Evolutionary conservation across 2,113 vertebrate genomes (phyloP).

Genomic region (Callionymus lyra): DNA sequence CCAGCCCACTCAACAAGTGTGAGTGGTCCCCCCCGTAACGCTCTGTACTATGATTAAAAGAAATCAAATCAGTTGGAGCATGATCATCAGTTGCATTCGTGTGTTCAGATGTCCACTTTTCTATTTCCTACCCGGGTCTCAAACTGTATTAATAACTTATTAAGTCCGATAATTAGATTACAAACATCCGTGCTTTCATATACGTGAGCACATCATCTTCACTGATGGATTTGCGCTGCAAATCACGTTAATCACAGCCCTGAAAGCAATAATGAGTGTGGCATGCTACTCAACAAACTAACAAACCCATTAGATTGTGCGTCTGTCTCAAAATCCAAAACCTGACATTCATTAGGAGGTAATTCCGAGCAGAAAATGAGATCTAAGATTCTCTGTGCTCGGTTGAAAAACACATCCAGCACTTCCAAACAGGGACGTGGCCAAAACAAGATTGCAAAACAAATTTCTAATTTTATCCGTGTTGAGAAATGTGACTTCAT

Average conservation of each 20-base stretch:
- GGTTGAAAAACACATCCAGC: conserved; percentile 11
- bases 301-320: conserved; percentile 64
- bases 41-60: conserved; percentile 43
- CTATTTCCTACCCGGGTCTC: conserved; percentile 44
- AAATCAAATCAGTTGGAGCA: conserved; percentile 51
- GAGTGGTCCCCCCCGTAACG: conserved; percentile 31
- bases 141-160: conserved; percentile 67
- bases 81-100: conserved; percentile 37
- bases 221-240: conserved; percentile 59
- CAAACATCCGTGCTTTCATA: conserved; percentile 51
- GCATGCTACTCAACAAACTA: conserved; percentile 64
- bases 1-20: no score
- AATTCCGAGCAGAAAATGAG: conserved; percentile 69
- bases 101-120: conserved; percentile 46
- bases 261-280: conserved; percentile 63
- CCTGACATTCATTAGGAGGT: conserved; percentile 66
- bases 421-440: conserved; percentile 11
- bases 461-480: conserved; percentile 47
- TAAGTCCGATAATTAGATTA: conserved; percentile 67
- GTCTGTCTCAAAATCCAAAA: conserved; percentile 61
- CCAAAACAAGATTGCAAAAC: conserved; percentile 41
- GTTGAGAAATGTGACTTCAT: conserved; percentile 47
- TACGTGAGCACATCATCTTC: conserved; percentile 55
- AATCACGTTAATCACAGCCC: conserved; percentile 68
- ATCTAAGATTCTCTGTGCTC: conserved; percentile 52